These are phyloP conservation scores for Setipinna tenuifilis DNA, from an alignment of 2,797 vertebrate genomes.

Conservation along the genomic window DNA sequence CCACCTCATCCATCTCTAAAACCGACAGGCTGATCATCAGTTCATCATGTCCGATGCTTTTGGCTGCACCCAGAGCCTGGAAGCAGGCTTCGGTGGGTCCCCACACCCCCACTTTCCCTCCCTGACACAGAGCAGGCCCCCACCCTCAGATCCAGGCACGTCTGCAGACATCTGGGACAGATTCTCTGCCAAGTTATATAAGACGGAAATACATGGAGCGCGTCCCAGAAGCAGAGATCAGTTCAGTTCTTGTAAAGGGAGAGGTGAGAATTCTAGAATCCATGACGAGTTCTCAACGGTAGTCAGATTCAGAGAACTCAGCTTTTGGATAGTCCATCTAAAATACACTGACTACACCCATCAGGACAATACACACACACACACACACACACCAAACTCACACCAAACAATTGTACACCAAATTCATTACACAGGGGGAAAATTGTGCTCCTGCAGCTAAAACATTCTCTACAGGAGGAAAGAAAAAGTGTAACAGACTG, in stretches of 20 bases:
- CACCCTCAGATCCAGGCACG: too few relatives aligned
- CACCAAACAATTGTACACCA: conserved; percentile 26
- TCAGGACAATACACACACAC: conserved; percentile 18
- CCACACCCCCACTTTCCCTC: neutral
- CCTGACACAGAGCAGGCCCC: neutral
- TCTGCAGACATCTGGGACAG: conserved; percentile 42
- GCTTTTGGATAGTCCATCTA: neutral
- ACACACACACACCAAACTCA: conserved; percentile 30
- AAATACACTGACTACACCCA: neutral
- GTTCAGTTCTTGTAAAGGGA: neutral
- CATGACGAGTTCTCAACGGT: neutral
- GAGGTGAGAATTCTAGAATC: neutral
- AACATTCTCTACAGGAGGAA: neutral
- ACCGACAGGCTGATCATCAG: conserved; percentile 38
- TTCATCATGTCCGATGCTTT: neutral
- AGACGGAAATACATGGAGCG: conserved; percentile 42
- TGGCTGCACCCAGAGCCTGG: neutral
- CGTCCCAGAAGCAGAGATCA: conserved; percentile 23
- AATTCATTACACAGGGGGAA: neutral
- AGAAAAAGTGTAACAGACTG: neutral
- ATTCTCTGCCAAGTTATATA: conserved; percentile 45
- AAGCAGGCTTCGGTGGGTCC: neutral
- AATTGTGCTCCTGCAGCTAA: neutral
- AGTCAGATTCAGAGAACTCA: neutral
- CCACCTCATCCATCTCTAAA: neutral